These are phyloP conservation scores for Carollia perspicillata DNA, from an alignment of 2,113 vertebrate species.

Conservation along the genomic window DNA sequence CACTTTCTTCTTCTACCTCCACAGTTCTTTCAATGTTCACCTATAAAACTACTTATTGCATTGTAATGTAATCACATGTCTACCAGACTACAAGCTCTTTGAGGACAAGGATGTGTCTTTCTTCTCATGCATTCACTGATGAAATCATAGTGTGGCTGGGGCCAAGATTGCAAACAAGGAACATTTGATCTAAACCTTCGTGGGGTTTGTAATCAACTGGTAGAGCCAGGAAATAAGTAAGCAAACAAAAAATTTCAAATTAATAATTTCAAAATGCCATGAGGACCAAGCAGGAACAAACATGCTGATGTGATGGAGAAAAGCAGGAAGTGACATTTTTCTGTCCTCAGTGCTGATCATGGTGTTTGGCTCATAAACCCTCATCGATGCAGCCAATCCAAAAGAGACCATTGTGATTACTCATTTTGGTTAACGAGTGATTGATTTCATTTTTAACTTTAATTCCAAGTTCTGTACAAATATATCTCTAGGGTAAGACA, in stretches of 20 bases:
- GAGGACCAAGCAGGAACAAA: background rate
- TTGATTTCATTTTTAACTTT: constrained; percentile 43
- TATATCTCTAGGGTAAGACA: background rate
- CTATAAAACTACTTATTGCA: background rate
- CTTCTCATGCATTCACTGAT: background rate
- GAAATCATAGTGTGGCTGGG: background rate
- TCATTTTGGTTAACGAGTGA: constrained; percentile 7
- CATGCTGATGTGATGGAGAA: background rate
- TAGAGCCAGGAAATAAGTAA: background rate
- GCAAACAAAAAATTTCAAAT: background rate
- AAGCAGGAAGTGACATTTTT: background rate
- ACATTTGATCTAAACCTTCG: background rate
- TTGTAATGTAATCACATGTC: background rate
- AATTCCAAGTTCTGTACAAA: background rate
- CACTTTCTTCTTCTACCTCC: background rate
- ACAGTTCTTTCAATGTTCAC: background rate
- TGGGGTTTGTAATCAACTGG: background rate
- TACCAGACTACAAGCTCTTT: background rate
- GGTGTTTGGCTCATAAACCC: background rate
- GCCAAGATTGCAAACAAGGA: background rate
- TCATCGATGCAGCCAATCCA: background rate
- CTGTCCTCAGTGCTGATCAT: background rate
- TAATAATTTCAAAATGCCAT: background rate
- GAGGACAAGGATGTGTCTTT: background rate
- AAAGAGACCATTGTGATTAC: background rate